A percentile compares a stretch with the other conserved stretches of the same genome.
Evolutionary conservation across 37 sponge, comb jelly and placozoan genomes (phyloP).

Genomic region (Halisarca cf. caerulea): DNA sequence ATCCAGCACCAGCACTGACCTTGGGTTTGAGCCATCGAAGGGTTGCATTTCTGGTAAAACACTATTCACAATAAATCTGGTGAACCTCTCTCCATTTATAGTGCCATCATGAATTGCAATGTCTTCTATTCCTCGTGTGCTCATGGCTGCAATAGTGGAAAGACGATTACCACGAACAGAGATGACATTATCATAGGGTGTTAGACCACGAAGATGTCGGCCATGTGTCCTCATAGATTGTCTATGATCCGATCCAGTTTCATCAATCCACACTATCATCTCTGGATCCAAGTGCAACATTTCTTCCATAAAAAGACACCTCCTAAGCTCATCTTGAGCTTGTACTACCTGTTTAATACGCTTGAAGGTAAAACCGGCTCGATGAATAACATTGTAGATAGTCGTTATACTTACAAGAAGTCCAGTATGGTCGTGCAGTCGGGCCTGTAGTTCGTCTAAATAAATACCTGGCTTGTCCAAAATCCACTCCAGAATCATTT

Average conservation of each 20-base stretch:
- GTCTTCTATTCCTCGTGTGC: neutral
- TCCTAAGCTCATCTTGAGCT: no score
- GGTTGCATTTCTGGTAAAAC: neutral
- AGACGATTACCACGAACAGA: neutral
- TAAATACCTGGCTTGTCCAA: no score
- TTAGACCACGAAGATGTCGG: neutral
- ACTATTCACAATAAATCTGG: neutral
- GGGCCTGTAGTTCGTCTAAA: no score
- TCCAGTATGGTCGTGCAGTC: no score
- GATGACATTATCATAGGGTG: neutral
- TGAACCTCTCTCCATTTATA: neutral
- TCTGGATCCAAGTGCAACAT: no score
- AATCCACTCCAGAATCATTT: no score
- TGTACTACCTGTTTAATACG: no score
- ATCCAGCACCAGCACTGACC: no score
- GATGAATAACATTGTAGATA: no score
- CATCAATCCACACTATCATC: conserved; percentile 7
- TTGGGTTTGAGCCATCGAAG: neutral
- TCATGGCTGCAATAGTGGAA: neutral
- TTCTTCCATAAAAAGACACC: no score
- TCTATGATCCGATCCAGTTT: neutral
- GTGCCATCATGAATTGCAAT: neutral
- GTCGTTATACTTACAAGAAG: no score
- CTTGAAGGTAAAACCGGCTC: no score
- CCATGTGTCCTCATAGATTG: neutral